Percentiles rank a stretch among this genome's conserved stretches.
Evolutionary conservation across 1,140 invertebrate genomes (phyloP).

Genomic region (Caenorhabditis briggsae): DNA sequence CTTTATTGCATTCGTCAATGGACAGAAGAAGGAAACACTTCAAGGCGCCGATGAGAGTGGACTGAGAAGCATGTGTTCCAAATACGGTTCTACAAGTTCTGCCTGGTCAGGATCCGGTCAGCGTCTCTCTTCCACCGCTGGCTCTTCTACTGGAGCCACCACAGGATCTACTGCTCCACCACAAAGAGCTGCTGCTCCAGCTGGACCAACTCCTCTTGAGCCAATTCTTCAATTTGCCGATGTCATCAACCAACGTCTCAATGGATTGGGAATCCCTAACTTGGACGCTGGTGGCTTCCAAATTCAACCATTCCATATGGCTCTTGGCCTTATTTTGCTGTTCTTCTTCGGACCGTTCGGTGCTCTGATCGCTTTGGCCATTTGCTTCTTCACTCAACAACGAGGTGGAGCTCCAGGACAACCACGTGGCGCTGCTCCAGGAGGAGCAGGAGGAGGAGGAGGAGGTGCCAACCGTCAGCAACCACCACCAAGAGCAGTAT

Average conservation of each 20-base stretch:
- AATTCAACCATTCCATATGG: conserved; percentile 48
- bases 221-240: neutral
- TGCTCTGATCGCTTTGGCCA: conserved; percentile 14
- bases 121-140: neutral
- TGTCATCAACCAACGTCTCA: conserved; percentile 8
- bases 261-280: conserved; percentile 9
- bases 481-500: neutral
- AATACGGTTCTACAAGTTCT: neutral
- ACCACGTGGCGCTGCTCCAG: conserved; percentile 5
- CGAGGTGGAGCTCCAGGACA: neutral
- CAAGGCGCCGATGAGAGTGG: conserved; percentile 32
- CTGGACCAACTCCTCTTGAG: neutral
- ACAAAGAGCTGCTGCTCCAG: neutral
- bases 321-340: neutral
- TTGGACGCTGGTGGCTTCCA: conserved; percentile 4
- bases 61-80: conserved; percentile 9
- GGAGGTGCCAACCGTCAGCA: neutral
- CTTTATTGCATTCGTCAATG: conserved; percentile 15
- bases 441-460: neutral
- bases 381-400: conserved; percentile 44
- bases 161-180: neutral
- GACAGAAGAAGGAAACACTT: conserved; percentile 27
- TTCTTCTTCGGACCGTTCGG: conserved; percentile 53
- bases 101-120: conserved; percentile 37
- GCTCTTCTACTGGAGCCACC: neutral